phyloP scores from a whole-genome alignment of 2,888 invertebrate species.

The Elegia similella region DNA sequence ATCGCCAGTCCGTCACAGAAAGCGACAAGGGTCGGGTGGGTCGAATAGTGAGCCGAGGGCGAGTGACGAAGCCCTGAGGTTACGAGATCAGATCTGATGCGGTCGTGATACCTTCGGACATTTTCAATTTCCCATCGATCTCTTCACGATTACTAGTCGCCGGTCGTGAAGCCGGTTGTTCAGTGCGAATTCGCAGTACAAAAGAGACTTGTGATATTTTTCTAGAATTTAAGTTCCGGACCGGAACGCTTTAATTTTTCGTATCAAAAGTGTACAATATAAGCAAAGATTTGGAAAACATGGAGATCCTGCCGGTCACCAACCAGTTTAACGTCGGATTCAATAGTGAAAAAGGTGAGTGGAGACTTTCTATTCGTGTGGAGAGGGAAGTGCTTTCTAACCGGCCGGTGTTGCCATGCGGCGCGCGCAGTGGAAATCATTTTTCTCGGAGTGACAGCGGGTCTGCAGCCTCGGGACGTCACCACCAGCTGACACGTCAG shows the following conservation, averaged over 20 bases:
- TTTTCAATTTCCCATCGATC: slow-evolving; percentile 72
- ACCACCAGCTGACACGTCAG: slow-evolving; percentile 65
- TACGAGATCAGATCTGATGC: slow-evolving; percentile 81
- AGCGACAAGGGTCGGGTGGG: slow-evolving; percentile 77
- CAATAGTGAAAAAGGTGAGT: slow-evolving; percentile 88
- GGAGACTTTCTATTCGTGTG: slow-evolving; percentile 65
- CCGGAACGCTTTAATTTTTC: slow-evolving; percentile 68
- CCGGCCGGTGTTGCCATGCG: slow-evolving; percentile 71
- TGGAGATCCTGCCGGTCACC: slow-evolving; percentile 91
- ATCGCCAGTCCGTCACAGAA: slow-evolving; percentile 76
- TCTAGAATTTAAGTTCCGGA: slow-evolving; percentile 72
- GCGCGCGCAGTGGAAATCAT: slow-evolving; percentile 55
- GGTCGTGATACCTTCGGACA: slow-evolving; percentile 68
- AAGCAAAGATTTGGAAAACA: slow-evolving; percentile 83
- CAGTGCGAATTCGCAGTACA: slow-evolving; percentile 77
- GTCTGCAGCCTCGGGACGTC: slow-evolving; percentile 31
- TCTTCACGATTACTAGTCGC: slow-evolving; percentile 70
- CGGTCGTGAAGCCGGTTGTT: slow-evolving; percentile 63
- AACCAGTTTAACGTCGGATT: slow-evolving; percentile 89
- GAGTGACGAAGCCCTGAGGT: slow-evolving; percentile 76
- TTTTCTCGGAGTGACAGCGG: slow-evolving; percentile 16
- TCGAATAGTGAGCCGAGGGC: slow-evolving; percentile 68
- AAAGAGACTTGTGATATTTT: slow-evolving; percentile 82
- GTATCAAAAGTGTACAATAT: slow-evolving; percentile 79
- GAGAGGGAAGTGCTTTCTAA: slow-evolving; percentile 71